These are phyloP conservation scores for Epinotia demarniana DNA, from an alignment of 2,888 invertebrate species.

Conservation along the genomic window DNA sequence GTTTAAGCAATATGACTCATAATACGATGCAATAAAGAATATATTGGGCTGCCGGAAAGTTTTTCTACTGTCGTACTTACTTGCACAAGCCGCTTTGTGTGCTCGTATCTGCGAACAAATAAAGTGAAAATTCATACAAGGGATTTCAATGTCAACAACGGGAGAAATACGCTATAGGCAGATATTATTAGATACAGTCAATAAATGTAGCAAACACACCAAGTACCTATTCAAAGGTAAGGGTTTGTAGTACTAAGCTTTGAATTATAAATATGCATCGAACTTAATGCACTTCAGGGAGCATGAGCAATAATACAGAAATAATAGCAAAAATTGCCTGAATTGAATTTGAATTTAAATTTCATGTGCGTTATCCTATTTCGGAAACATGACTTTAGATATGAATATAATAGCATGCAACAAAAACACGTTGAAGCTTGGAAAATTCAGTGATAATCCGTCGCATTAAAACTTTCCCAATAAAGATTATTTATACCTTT, in stretches of 20 bases:
- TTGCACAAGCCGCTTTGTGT: slow-evolving; percentile 51
- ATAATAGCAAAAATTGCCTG: too few species aligned
- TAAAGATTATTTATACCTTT: slow-evolving; percentile 12
- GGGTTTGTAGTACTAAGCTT: too few species aligned
- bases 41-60: neutral
- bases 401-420: neutral
- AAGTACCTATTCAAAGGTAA: too few species aligned
- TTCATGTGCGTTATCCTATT: too few species aligned
- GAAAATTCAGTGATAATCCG: slow-evolving; percentile 15
- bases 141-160: neutral
- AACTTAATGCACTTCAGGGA: neutral
- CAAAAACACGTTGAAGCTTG: neutral
- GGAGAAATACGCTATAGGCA: neutral
- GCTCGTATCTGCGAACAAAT: slow-evolving; percentile 58
- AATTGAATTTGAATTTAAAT: too few species aligned
- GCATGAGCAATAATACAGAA: too few species aligned
- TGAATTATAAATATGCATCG: neutral
- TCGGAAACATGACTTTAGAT: neutral
- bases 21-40: neutral
- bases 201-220: too few species aligned
- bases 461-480: slow-evolving; percentile 16
- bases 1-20: neutral
- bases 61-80: slow-evolving; percentile 54
- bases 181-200: neutral
- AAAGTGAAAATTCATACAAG: slow-evolving; percentile 34